Evolutionary conservation across 2,797 vertebrate species (phyloP).

Genomic region (Ceryle rudis): DNA sequence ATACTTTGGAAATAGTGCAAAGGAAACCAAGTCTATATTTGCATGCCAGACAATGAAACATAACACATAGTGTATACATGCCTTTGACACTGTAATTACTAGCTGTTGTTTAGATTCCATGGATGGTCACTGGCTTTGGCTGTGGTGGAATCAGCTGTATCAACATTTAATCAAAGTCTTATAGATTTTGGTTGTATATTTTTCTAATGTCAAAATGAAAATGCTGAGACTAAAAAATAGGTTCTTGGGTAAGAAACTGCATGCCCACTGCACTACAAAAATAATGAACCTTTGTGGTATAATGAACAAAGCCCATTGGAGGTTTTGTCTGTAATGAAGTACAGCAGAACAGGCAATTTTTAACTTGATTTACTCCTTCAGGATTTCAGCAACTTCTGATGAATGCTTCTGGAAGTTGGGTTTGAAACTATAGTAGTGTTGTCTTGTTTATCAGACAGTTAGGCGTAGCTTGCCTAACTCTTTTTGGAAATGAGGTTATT

Average conservation of each 20-base stretch:
- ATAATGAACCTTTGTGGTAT: slow-evolving; percentile 77
- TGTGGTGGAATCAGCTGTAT: slow-evolving; percentile 89
- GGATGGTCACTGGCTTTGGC: slow-evolving; percentile 84
- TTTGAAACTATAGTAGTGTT: slow-evolving; percentile 31
- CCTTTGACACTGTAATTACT: slow-evolving; percentile 88
- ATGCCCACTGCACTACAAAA: slow-evolving; percentile 78
- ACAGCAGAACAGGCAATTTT: slow-evolving; percentile 70
- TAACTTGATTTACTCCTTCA: slow-evolving; percentile 62
- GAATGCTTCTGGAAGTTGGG: slow-evolving; percentile 72
- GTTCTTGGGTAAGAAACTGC: slow-evolving; percentile 76
- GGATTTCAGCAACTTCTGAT: slow-evolving; percentile 73
- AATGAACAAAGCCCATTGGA: slow-evolving; percentile 61
- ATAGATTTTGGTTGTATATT: slow-evolving; percentile 87
- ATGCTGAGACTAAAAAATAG: slow-evolving; percentile 82
- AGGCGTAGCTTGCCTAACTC: neutral
- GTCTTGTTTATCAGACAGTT: neutral
- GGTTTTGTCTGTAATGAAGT: slow-evolving; percentile 65
- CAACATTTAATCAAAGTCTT: slow-evolving; percentile 90
- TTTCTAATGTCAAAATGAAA: slow-evolving; percentile 87
- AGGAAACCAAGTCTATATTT: slow-evolving; percentile 85
- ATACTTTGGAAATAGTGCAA: slow-evolving; percentile 86
- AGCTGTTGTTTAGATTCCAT: slow-evolving; percentile 88
- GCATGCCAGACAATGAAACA: slow-evolving; percentile 90
- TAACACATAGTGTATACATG: slow-evolving; percentile 88
- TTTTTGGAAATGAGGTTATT: neutral